Evolutionary conservation across 2,113 vertebrate genomes (phyloP).

Genomic region (Acrocephalus arundinaceus): DNA sequence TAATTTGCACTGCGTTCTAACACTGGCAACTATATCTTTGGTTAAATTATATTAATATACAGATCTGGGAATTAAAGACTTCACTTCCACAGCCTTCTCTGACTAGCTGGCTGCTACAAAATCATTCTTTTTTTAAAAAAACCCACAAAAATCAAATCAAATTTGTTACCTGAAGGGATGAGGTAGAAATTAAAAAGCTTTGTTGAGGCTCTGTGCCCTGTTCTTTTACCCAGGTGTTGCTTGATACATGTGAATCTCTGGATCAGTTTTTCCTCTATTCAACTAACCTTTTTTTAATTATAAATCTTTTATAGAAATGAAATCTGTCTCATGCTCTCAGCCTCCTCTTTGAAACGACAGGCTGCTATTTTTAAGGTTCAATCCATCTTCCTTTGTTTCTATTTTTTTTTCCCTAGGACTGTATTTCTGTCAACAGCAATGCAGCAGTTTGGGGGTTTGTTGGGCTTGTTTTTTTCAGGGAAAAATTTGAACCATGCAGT

Average conservation of each 20-base stretch:
- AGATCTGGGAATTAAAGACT: conserved; percentile 36
- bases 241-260: not conserved
- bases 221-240: not conserved
- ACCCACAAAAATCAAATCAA: conserved; percentile 28
- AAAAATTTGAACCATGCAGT: not conserved
- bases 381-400: not conserved
- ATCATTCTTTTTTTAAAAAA: not conserved
- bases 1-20: conserved; percentile 58
- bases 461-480: not conserved
- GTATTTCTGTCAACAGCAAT: not conserved
- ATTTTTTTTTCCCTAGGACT: not conserved
- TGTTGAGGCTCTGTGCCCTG: not conserved
- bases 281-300: conserved; percentile 34
- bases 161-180: conserved; percentile 40
- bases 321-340: not conserved
- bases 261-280: not conserved
- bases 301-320: conserved; percentile 33
- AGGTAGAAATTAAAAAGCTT: conserved; percentile 42
- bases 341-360: conserved; percentile 3
- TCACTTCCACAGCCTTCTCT: not conserved
- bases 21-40: conserved; percentile 60
- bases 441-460: not conserved
- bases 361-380: conserved; percentile 48
- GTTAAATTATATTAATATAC: conserved; percentile 65
- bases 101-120: not conserved